A percentile compares a stretch with the other conserved stretches of the same genome.
These are phyloP conservation scores for Chitala chitala DNA, from an alignment of 2,113 vertebrate genomes.

Conservation along the genomic window DNA sequence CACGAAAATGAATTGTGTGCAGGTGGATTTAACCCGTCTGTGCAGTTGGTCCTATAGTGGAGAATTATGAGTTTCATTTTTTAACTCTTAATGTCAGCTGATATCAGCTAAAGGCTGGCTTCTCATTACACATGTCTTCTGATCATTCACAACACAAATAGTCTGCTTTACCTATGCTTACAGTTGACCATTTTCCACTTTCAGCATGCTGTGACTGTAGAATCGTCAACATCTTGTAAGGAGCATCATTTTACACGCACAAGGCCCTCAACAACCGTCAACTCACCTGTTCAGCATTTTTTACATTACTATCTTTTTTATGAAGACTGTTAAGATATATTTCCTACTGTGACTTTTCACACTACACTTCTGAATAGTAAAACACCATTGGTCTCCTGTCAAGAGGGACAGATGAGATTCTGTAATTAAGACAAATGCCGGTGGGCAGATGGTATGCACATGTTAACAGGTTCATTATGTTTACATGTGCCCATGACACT, in stretches of 20 bases:
- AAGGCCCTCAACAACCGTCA: neutral
- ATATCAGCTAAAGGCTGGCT: too few species aligned
- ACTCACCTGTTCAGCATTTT: neutral
- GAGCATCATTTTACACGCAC: neutral
- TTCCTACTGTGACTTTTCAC: neutral
- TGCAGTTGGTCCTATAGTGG: too few species aligned
- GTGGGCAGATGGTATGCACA: conserved; percentile 17
- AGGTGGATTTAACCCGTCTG: too few species aligned
- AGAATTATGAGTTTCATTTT: too few species aligned
- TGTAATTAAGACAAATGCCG: conserved; percentile 19
- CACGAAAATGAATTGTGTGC: neutral
- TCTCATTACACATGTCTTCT: too few species aligned
- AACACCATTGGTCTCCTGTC: neutral
- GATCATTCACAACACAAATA: too few species aligned
- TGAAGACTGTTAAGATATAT: neutral
- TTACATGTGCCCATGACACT: neutral
- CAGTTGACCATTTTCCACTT: too few species aligned
- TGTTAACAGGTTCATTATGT: neutral
- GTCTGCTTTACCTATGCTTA: too few species aligned
- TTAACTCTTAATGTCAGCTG: too few species aligned
- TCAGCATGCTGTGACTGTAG: too few species aligned
- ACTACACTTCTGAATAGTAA: neutral
- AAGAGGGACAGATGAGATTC: neutral
- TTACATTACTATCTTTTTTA: neutral
- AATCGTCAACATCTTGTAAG: neutral